These are phyloP conservation scores for Hyperoplus immaculatus DNA, from an alignment of 2,797 vertebrate species.

Conservation along the genomic window DNA sequence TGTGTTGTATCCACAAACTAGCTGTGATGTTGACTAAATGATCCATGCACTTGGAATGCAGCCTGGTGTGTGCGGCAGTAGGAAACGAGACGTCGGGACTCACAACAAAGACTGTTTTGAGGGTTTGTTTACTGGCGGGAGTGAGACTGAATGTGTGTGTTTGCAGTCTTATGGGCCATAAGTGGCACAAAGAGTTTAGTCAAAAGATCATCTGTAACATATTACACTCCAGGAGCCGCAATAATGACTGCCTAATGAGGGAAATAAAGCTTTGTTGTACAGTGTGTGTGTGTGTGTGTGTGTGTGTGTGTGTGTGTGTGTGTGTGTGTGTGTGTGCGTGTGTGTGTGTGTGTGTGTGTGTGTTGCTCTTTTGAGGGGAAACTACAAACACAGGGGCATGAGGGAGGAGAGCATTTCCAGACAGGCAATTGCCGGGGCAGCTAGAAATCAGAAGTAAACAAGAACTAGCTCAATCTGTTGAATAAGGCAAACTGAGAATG, in stretches of 20 bases:
- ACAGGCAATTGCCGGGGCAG: neutral
- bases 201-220: slow-evolving; percentile 72
- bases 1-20: slow-evolving; percentile 30
- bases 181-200: slow-evolving; percentile 44
- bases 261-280: slow-evolving; percentile 58
- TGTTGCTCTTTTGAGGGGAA: slow-evolving; percentile 25
- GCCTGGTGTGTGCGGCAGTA: slow-evolving; percentile 28
- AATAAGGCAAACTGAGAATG: neutral
- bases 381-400: slow-evolving; percentile 14
- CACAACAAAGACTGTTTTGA: slow-evolving; percentile 57
- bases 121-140: slow-evolving; percentile 46
- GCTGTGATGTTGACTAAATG: slow-evolving; percentile 54
- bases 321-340: neutral
- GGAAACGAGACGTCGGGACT: slow-evolving; percentile 46
- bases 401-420: slow-evolving; percentile 8
- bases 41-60: slow-evolving; percentile 44
- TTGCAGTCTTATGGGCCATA: slow-evolving; percentile 35
- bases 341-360: neutral
- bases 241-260: slow-evolving; percentile 67
- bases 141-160: slow-evolving; percentile 39
- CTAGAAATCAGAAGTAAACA: neutral
- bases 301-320: too few relatives aligned
- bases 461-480: neutral
- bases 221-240: slow-evolving; percentile 69
- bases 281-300: slow-evolving; percentile 4